Percentiles rank a stretch among this genome's conserved stretches.
Evolutionary conservation across 2,797 vertebrate species (phyloP).

Genomic region (Fistularia commersonii): DNA sequence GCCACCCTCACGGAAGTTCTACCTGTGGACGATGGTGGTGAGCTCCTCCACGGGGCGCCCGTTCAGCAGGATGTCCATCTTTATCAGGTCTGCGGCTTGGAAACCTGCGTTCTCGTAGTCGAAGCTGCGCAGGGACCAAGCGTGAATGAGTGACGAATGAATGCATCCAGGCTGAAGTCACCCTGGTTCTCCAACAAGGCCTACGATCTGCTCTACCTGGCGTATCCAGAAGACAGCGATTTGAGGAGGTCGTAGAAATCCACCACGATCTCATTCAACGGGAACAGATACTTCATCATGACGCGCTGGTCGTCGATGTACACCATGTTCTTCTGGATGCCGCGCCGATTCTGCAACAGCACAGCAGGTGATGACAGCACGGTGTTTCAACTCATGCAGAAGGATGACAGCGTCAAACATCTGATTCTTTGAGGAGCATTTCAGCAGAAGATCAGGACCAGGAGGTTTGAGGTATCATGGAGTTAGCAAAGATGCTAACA

Average conservation of each 20-base stretch:
- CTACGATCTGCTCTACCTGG: slow-evolving; percentile 78
- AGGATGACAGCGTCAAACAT: no score
- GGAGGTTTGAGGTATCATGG: no score
- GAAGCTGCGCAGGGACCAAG: slow-evolving; percentile 75
- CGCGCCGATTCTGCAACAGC: slow-evolving; percentile 80
- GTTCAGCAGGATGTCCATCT: slow-evolving; percentile 93
- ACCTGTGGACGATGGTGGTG: slow-evolving; percentile 86
- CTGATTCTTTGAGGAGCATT: no score
- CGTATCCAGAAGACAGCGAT: slow-evolving; percentile 94
- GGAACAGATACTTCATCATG: slow-evolving; percentile 93
- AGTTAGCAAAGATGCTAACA: no score
- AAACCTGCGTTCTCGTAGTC: slow-evolving; percentile 96
- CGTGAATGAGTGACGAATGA: background rate
- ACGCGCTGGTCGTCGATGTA: slow-evolving; percentile 91
- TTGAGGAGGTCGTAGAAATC: slow-evolving; percentile 97
- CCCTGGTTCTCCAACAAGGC: no score
- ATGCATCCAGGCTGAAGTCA: no score
- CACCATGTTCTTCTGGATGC: slow-evolving; percentile 87
- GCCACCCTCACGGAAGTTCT: slow-evolving; percentile 23
- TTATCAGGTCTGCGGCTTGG: slow-evolving; percentile 86
- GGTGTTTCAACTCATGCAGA: no score
- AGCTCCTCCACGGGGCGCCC: slow-evolving; percentile 89
- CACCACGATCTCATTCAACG: slow-evolving; percentile 93
- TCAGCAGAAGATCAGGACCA: no score
- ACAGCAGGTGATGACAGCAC: background rate